These are phyloP conservation scores for Enteromius paludinosus DNA, from an alignment of 2,797 vertebrate species.

Conservation along the genomic window DNA sequence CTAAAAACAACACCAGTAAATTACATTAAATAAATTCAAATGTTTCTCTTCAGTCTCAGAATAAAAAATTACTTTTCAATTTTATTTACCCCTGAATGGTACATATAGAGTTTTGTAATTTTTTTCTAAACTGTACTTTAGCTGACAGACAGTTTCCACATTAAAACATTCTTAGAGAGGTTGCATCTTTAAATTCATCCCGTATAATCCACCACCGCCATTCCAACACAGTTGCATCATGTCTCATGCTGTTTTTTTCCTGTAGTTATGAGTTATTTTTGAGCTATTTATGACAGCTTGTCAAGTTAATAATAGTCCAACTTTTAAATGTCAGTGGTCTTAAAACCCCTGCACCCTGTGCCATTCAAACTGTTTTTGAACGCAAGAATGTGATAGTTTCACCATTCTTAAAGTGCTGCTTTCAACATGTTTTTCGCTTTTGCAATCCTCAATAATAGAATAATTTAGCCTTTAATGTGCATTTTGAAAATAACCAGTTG, in stretches of 20 bases:
- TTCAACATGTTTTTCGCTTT: not conserved
- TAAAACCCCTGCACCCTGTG: not conserved
- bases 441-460: not conserved
- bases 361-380: not conserved
- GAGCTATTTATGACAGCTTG: conserved; percentile 4
- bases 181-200: not conserved
- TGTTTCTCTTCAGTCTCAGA: not conserved
- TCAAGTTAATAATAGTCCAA: not conserved
- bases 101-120: not conserved
- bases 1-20: not conserved
- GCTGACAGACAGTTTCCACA: not conserved
- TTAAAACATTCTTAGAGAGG: conserved; percentile 3
- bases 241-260: not conserved
- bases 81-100: not conserved
- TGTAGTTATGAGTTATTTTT: conserved; percentile 5
- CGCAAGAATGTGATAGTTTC: not conserved
- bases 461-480: conserved; percentile 9
- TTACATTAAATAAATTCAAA: not conserved
- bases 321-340: conserved; percentile 11
- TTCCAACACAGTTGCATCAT: not conserved
- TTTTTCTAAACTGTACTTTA: not conserved
- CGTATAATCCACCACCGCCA: not conserved
- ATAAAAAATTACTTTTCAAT: not conserved
- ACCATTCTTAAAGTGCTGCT: not conserved
- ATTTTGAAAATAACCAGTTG: conserved; percentile 22